A percentile compares a stretch with the other conserved stretches of the same genome.
Conservation (phyloP, 1,140 invertebrate species). For the Drosophila nasuta region DNA sequence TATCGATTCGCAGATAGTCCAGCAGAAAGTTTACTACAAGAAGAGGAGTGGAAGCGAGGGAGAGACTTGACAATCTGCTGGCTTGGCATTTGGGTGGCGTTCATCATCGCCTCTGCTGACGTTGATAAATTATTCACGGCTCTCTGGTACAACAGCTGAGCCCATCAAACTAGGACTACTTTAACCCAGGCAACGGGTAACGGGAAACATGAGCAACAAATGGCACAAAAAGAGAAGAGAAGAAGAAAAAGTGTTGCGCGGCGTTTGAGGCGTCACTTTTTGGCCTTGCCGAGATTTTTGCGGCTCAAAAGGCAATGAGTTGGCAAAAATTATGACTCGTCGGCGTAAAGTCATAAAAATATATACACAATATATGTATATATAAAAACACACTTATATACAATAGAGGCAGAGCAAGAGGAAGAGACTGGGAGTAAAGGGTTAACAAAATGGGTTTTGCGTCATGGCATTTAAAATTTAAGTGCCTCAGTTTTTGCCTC, state of each 20-base stretch:
- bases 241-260: constrained; percentile 40
- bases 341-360: constrained; percentile 69
- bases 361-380: background rate
- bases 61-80: constrained; percentile 66
- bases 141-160: constrained; percentile 44
- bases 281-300: constrained; percentile 41
- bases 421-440: constrained; percentile 23
- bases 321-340: constrained; percentile 75
- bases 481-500: constrained; percentile 61
- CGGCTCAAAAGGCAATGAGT: constrained; percentile 67
- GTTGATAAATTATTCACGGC: constrained; percentile 75
- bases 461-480: constrained; percentile 73
- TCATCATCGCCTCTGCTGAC: constrained; percentile 75
- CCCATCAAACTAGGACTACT: constrained; percentile 16
- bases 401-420: background rate
- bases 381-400: constrained; percentile 5
- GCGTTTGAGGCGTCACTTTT: constrained; percentile 44
- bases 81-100: constrained; percentile 62
- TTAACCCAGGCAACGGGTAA: background rate
- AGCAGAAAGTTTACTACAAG: constrained; percentile 13
- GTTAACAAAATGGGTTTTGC: constrained; percentile 58
- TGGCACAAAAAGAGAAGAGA: constrained; percentile 31
- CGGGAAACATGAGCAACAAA: constrained; percentile 57
- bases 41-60: background rate
- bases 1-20: constrained; percentile 63